A percentile compares a stretch with the other conserved stretches of the same genome.
phyloP scores from a whole-genome alignment of 2,888 invertebrate genomes.

The Seira ritae region DNA sequence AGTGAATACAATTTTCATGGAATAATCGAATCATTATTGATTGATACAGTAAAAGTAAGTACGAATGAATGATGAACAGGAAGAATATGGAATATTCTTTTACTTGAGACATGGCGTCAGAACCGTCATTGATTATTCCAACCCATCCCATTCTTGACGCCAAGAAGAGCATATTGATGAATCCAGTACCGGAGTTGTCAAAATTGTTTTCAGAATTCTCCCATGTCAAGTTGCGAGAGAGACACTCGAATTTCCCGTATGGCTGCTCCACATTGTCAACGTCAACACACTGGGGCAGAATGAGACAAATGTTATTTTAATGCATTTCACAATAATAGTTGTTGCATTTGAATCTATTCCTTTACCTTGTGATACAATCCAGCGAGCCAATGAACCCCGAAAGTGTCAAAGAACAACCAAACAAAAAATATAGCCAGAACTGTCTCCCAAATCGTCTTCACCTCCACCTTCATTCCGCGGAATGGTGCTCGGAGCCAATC shows the following conservation, averaged over 20 bases:
- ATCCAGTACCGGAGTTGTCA: conserved; percentile 43
- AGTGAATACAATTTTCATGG: too few relatives aligned
- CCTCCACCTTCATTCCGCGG: conserved; percentile 38
- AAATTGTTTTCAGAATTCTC: conserved; percentile 32
- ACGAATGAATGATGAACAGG: too few relatives aligned
- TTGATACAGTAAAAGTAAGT: too few relatives aligned
- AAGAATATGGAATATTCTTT: too few relatives aligned
- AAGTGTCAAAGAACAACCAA: conserved; percentile 50
- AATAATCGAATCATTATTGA: too few relatives aligned
- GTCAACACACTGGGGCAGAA: too few relatives aligned
- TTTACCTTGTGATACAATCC: conserved; percentile 37
- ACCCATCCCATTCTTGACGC: conserved; percentile 59
- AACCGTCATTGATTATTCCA: conserved; percentile 42
- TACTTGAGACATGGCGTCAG: too few relatives aligned
- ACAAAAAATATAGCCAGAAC: conserved; percentile 46
- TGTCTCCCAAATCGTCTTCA: conserved; percentile 49
- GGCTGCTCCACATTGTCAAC: too few relatives aligned
- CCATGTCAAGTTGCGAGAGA: conserved; percentile 43
- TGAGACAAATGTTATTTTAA: too few relatives aligned
- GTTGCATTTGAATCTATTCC: too few relatives aligned
- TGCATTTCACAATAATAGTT: too few relatives aligned
- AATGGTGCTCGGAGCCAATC: conserved; percentile 45
- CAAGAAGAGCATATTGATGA: conserved; percentile 49
- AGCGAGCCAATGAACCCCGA: conserved; percentile 37
- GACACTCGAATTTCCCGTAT: conserved; percentile 20